Base-by-base conservation (phyloP, 2,797 vertebrate genomes). In the Acridotheres tristis region DNA sequence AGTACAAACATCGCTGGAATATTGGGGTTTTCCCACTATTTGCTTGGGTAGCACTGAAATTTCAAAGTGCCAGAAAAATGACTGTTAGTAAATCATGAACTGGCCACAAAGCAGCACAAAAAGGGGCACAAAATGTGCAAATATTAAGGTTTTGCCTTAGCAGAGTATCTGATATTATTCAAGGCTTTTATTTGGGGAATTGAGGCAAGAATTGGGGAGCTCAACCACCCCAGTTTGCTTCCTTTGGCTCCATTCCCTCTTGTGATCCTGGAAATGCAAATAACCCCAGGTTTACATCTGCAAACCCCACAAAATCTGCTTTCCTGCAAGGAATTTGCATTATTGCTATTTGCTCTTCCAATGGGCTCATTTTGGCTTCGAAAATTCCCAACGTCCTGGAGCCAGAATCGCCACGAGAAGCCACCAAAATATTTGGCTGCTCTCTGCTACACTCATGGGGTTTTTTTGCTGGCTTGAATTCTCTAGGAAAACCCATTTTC, bases 401-500 rank as follows among this genome's bases (percentile, higher is more conserved):
- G 74, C 40, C 62, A 47, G 51, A 72, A 48, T 14, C 38, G 40
- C 76, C 83, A 63, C 4, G 9, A 53, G 48, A 16, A 86, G 20
- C 22, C 5, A 6, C 66, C 73, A 82, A 53, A 79, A 53, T 55
- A 45, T 57, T 59, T 90, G 90, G 63, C 77, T 36, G 22, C n/a
- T 48, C 36, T 30, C 29, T 50, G 45, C 32, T 53, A 47, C 14
- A 30, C 67, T 90, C 16, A 0, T 30, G 62, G 42, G n/a, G 8
- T 53, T 34, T 59, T 53, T 90, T 75, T 79, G 10, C 43, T 77
- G 75, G 69, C 83, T 90, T 73, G 50, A n/a, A 51, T 92, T 87
- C 63, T 42, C 10, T 6, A 71, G 13, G 18, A 91, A 88, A 93
- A 65, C 4, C 27, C 29, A n/a, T 73, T 84, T 88, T 90, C 66